Conservation (phyloP, 2,113 vertebrate species). For the Psettodes erumei region DNA sequence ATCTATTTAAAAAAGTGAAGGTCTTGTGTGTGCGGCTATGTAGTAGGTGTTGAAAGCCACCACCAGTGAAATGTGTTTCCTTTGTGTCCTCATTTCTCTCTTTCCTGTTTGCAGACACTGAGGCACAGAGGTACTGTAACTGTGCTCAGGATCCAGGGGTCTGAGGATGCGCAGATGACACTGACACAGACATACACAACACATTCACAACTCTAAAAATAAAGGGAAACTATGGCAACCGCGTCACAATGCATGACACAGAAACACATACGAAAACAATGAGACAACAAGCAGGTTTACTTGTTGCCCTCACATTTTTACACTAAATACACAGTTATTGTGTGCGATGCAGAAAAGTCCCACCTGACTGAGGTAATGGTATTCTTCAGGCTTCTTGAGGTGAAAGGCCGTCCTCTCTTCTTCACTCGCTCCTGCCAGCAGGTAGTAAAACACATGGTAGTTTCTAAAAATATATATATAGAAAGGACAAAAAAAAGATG, state of each 20-base stretch:
- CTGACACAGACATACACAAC: slow-evolving; percentile 10
- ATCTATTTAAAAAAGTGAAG: neutral
- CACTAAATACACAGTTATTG: neutral
- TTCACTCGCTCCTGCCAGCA: slow-evolving; percentile 95
- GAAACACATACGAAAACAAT: neutral
- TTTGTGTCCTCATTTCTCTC: slow-evolving; percentile 34
- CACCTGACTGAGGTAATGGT: slow-evolving; percentile 99
- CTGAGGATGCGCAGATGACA: slow-evolving; percentile 24
- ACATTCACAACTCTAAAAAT: neutral
- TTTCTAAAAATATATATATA: slow-evolving; percentile 84
- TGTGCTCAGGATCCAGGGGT: neutral
- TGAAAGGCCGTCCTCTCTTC: slow-evolving; percentile 94
- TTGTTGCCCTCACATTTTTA: neutral
- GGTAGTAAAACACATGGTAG: slow-evolving; percentile 99
- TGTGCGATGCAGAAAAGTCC: slow-evolving; percentile 39
- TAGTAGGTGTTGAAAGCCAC: slow-evolving; percentile 57
- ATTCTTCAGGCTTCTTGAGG: slow-evolving; percentile 95
- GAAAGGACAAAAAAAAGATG: neutral
- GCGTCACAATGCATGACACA: neutral
- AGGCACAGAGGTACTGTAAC: slow-evolving; percentile 25
- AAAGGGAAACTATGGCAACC: neutral
- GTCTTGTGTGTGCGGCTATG: slow-evolving; percentile 3
- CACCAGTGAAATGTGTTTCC: slow-evolving; percentile 59
- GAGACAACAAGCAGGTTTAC: neutral
- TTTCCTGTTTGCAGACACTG: slow-evolving; percentile 61